Conservation (phyloP, 2,888 invertebrate species). For the Noctua comes region DNA sequence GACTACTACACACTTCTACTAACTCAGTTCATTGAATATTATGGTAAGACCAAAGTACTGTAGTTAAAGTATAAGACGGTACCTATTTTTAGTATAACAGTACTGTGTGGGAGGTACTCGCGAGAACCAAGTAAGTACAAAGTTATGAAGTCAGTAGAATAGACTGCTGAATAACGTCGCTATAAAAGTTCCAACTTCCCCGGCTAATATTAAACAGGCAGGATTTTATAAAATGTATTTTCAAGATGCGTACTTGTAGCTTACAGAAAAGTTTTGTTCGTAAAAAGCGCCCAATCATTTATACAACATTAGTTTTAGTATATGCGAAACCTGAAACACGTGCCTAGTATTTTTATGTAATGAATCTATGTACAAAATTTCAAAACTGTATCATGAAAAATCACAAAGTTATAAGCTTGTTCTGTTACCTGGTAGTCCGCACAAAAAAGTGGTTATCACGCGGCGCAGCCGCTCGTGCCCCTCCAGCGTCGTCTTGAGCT, state of each 20-base stretch:
- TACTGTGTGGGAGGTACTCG: background rate
- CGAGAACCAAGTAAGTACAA: background rate
- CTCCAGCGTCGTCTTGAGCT: no score
- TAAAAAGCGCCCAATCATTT: background rate
- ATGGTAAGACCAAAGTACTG: background rate
- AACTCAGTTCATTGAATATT: background rate
- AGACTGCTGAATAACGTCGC: constrained; percentile 14
- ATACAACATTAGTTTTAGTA: no score
- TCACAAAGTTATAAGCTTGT: no score
- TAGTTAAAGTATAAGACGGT: background rate
- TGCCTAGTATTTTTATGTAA: no score
- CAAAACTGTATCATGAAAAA: no score
- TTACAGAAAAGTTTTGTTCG: constrained; percentile 5
- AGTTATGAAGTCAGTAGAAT: constrained; percentile 26
- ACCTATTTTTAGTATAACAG: background rate
- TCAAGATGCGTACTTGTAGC: background rate
- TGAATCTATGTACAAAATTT: no score
- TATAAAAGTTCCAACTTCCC: constrained; percentile 24
- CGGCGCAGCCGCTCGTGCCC: no score
- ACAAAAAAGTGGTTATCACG: no score
- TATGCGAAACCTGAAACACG: no score
- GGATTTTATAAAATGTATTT: constrained; percentile 1
- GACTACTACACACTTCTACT: background rate
- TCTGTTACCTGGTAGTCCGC: no score
- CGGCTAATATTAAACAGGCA: constrained; percentile 17